Conservation (phyloP, 2,888 invertebrate species). For the Acrocyrtus sp. region DNA sequence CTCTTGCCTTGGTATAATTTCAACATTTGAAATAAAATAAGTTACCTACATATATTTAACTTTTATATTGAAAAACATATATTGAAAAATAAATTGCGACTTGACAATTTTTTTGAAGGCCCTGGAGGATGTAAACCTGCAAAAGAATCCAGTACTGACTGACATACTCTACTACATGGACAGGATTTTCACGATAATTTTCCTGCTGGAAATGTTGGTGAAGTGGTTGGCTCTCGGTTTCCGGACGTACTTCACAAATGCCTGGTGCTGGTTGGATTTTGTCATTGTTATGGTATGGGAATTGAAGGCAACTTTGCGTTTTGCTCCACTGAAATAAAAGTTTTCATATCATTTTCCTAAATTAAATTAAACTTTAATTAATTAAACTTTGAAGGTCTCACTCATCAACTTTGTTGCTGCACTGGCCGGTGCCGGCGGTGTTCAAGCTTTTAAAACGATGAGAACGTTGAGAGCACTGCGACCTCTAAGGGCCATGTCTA, state of each 20-base stretch:
- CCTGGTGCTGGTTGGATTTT: conserved; percentile 99
- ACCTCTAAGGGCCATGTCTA: conserved; percentile 98
- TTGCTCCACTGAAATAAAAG: neutral
- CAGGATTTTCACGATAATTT: conserved; percentile 97
- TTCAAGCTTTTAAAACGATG: conserved; percentile 99
- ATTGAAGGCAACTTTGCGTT: neutral
- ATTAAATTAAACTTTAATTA: neutral
- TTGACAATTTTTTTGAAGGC: conserved; percentile 99
- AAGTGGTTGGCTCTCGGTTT: conserved; percentile 95
- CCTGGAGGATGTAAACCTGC: conserved; percentile 95
- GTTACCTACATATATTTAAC: no score
- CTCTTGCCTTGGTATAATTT: conserved; percentile 88
- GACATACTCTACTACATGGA: conserved; percentile 97
- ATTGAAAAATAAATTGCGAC: no score
- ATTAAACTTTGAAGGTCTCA: conserved; percentile 71
- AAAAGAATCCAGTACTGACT: conserved; percentile 89
- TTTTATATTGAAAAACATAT: conserved; percentile 79
- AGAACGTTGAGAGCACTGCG: conserved; percentile 87
- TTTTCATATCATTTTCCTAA: neutral
- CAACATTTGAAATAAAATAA: neutral
- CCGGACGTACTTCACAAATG: conserved; percentile 97
- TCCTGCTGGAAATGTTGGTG: conserved; percentile 98
- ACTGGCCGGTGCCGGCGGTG: conserved; percentile 94
- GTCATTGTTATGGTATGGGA: conserved; percentile 94
- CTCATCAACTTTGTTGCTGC: conserved; percentile 97